These are phyloP conservation scores for Odontamblyopus rebecca DNA, from an alignment of 2,797 vertebrate genomes.

Conservation along the genomic window DNA sequence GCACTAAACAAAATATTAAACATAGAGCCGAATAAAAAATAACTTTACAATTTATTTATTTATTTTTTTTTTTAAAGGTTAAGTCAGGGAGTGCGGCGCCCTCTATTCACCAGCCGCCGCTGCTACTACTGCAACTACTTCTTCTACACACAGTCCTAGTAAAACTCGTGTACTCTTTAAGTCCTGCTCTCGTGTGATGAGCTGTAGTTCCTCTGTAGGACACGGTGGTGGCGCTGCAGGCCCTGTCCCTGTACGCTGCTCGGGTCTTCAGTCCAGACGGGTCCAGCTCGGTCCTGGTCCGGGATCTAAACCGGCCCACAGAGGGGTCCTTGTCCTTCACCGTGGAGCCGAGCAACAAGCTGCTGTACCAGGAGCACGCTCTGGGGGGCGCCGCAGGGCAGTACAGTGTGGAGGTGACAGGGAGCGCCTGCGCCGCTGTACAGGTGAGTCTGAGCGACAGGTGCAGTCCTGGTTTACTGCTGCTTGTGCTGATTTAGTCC, in stretches of 20 bases:
- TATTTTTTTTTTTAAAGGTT: no score
- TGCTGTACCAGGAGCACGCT: constrained; percentile 79
- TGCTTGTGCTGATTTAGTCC: no score
- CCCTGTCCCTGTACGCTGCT: constrained; percentile 81
- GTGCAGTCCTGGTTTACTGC: no score
- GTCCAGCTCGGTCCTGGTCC: constrained; percentile 71
- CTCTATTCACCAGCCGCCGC: no score
- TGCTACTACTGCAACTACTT: no score
- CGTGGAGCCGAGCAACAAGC: constrained; percentile 78
- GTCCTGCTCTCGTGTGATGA: background rate
- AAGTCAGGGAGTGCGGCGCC: no score
- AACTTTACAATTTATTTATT: no score
- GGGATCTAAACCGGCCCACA: constrained; percentile 57
- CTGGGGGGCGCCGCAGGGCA: constrained; percentile 64
- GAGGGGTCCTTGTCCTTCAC: constrained; percentile 51
- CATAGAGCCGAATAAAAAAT: no score
- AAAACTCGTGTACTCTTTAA: no score
- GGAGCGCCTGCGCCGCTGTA: constrained; percentile 70
- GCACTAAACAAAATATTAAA: no score
- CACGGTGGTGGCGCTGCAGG: constrained; percentile 85
- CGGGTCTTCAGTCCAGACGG: constrained; percentile 74
- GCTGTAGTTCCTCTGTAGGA: constrained; percentile 51
- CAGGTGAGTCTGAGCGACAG: constrained; percentile 73
- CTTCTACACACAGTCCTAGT: no score
- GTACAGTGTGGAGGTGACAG: constrained; percentile 73